phyloP scores from a whole-genome alignment of 2,797 vertebrate genomes.

The Nyctalus aviator region DNA sequence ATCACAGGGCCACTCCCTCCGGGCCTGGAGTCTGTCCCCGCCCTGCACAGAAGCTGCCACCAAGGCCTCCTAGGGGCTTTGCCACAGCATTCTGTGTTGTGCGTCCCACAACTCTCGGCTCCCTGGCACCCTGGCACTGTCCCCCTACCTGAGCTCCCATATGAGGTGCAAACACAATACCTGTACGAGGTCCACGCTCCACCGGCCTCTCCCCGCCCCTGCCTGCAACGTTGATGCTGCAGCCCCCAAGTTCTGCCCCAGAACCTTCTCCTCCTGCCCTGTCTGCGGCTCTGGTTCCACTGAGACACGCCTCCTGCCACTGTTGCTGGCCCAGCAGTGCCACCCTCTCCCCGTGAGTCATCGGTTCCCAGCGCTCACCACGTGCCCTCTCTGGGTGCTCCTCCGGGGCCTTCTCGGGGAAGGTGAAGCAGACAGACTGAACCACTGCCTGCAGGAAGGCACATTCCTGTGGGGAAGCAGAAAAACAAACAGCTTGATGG shows the following conservation, averaged over 20 bases:
- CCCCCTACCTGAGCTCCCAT: accelerated
- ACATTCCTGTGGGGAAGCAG: neutral
- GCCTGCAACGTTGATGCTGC: neutral
- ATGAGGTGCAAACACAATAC: neutral
- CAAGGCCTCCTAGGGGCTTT: neutral
- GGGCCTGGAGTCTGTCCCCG: neutral
- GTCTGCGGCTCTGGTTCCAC: neutral
- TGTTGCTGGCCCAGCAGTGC: accelerated
- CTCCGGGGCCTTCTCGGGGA: neutral
- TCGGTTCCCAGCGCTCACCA: neutral
- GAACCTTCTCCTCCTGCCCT: neutral
- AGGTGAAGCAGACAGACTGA: neutral
- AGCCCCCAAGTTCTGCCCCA: neutral
- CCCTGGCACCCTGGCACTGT: neutral
- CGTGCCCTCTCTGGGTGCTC: too few relatives aligned
- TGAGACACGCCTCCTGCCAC: neutral
- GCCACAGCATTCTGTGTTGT: neutral
- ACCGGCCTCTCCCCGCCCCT: neutral
- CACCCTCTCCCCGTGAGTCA: neutral
- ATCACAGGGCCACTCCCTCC: neutral
- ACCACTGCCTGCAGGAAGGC: neutral
- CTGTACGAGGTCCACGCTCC: neutral
- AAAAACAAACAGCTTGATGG: neutral
- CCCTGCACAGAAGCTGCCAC: neutral
- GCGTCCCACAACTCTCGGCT: too few relatives aligned